phyloP scores from a whole-genome alignment of 2,797 vertebrate genomes.

The Cynodonichthys magdalenae region DNA sequence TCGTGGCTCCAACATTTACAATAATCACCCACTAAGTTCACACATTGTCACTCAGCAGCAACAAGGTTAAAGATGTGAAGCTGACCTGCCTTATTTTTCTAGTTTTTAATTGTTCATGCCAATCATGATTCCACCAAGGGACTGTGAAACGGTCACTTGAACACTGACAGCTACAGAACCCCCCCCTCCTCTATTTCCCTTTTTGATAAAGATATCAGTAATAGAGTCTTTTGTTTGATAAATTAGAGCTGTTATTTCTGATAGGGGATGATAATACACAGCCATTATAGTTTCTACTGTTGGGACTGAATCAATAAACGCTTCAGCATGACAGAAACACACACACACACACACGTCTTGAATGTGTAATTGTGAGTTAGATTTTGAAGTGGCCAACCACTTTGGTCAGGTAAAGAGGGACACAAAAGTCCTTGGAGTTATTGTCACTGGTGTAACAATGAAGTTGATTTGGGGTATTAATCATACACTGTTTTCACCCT shows the following conservation, averaged over 20 bases:
- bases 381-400: constrained; percentile 58
- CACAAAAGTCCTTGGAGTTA: constrained; percentile 63
- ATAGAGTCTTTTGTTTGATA: constrained; percentile 77
- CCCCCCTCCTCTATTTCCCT: constrained; percentile 36
- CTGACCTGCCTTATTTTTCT: constrained; percentile 45
- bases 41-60: constrained; percentile 56
- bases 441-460: constrained; percentile 68
- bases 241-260: constrained; percentile 68
- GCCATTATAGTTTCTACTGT: constrained; percentile 71
- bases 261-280: constrained; percentile 67
- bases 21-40: constrained; percentile 63
- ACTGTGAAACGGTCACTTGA: constrained; percentile 55
- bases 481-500: constrained; percentile 50
- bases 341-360: constrained; percentile 42
- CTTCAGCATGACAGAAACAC: constrained; percentile 41
- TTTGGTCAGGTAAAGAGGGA: constrained; percentile 43
- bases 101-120: constrained; percentile 39
- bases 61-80: constrained; percentile 71
- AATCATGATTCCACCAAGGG: constrained; percentile 48
- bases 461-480: constrained; percentile 59
- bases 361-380: constrained; percentile 64
- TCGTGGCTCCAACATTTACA: constrained; percentile 46
- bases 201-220: constrained; percentile 76
- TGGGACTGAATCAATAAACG: constrained; percentile 66
- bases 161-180: constrained; percentile 44